A percentile compares a stretch with the other conserved stretches of the same genome.
Conservation (phyloP, 2,113 vertebrate species). For the Campylorhamphus procurvoides region DNA sequence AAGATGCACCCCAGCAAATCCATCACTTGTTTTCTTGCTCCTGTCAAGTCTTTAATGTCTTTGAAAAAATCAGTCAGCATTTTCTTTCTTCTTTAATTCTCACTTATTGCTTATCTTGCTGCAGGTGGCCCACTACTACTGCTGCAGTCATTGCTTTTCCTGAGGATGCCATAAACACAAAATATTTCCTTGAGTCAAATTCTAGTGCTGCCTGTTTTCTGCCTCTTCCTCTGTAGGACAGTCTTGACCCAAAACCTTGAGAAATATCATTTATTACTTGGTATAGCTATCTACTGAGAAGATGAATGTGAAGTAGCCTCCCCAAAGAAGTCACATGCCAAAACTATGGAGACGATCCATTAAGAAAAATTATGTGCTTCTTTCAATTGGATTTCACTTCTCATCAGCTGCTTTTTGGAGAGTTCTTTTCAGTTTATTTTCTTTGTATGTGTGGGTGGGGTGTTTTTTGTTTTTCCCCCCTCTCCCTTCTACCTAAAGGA, state of each 20-base stretch:
- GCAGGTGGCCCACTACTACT: slow-evolving; percentile 10
- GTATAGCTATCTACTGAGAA: neutral
- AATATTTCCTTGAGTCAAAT: neutral
- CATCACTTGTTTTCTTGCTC: neutral
- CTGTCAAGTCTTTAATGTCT: neutral
- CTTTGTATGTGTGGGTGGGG: rapidly evolving
- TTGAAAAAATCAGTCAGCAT: slow-evolving; percentile 32
- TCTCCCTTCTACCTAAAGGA: neutral
- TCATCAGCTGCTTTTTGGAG: neutral
- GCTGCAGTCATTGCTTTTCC: slow-evolving; percentile 5
- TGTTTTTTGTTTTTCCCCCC: neutral
- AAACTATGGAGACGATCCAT: neutral
- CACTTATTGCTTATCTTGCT: slow-evolving; percentile 1
- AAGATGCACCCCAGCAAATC: neutral
- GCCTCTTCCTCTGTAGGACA: neutral
- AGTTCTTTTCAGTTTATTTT: too few species aligned
- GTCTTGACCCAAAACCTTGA: neutral
- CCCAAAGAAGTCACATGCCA: neutral
- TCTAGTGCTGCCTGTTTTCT: neutral
- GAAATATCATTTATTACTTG: neutral
- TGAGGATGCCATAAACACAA: neutral
- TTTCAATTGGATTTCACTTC: neutral
- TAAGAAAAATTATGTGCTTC: neutral
- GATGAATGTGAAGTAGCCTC: neutral
- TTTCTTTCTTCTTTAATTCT: slow-evolving; percentile 18